Evolutionary conservation across 23 tunicate species (phyloP).

Genomic region (Trididemnum clinides): DNA sequence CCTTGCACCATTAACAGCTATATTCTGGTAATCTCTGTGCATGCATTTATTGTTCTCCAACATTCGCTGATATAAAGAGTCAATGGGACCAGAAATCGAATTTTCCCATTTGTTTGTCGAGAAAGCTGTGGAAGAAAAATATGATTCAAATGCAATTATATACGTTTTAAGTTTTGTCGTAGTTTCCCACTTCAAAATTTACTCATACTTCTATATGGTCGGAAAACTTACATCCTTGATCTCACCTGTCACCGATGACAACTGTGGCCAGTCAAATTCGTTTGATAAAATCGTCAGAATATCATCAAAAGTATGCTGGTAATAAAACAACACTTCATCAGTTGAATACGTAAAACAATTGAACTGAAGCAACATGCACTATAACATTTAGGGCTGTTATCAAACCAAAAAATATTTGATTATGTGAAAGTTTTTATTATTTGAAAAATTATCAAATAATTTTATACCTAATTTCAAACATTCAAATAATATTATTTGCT

Average conservation of each 20-base stretch:
- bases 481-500: too few relatives aligned
- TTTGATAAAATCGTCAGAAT: conserved; percentile 54
- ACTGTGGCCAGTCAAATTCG: conserved; percentile 94
- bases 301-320: conserved; percentile 76
- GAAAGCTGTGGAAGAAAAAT: conserved; percentile 28
- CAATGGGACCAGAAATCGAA: conserved; percentile 71
- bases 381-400: not conserved
- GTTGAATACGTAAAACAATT: not conserved
- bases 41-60: conserved; percentile 60
- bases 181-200: too few relatives aligned
- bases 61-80: conserved; percentile 67
- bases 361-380: not conserved
- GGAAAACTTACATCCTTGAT: too few relatives aligned
- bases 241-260: conserved; percentile 82
- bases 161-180: too few relatives aligned
- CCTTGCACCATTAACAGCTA: conserved; percentile 84
- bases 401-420: not conserved
- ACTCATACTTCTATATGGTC: too few relatives aligned
- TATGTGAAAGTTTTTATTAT: not conserved
- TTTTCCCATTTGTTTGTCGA: conserved; percentile 52
- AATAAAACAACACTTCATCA: not conserved
- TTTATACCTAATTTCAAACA: too few relatives aligned
- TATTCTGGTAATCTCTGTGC: conserved; percentile 85
- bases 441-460: too few relatives aligned
- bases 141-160: too few relatives aligned